A percentile compares a stretch with the other conserved stretches of the same genome.
These are phyloP conservation scores for Apis mellifera DNA, from an alignment of 1,140 invertebrate species.

Conservation along the genomic window DNA sequence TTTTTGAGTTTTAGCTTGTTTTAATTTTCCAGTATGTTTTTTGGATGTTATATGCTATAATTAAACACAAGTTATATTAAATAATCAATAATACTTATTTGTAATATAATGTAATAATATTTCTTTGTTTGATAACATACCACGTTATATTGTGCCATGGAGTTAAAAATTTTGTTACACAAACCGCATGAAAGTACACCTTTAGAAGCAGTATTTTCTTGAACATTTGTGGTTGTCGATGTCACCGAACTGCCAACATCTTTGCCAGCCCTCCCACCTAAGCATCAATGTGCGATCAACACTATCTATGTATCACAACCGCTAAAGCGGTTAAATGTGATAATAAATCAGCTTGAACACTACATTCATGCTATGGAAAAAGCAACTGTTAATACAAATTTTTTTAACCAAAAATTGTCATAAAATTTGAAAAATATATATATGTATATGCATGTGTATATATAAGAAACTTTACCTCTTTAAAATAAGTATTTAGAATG, in stretches of 20 bases:
- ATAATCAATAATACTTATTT: conserved; percentile 17
- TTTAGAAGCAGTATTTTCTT: conserved; percentile 48
- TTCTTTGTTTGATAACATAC: conserved; percentile 66
- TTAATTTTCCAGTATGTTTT: conserved; percentile 74
- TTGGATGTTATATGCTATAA: conserved; percentile 77
- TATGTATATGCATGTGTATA: conserved; percentile 7
- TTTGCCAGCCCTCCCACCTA: conserved; percentile 76
- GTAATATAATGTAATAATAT: neutral
- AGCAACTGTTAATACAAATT: conserved; percentile 62
- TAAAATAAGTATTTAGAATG: conserved; percentile 28
- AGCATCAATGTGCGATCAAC: conserved; percentile 81
- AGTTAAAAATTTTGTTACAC: conserved; percentile 80
- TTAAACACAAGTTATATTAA: conserved; percentile 56
- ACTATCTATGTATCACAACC: conserved; percentile 82
- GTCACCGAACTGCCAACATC: conserved; percentile 55
- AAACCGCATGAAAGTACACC: conserved; percentile 69
- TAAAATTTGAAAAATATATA: conserved; percentile 24
- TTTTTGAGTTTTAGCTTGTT: conserved; percentile 66
- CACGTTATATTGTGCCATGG: conserved; percentile 75
- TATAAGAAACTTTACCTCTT: conserved; percentile 15
- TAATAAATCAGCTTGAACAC: conserved; percentile 82
- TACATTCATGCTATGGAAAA: conserved; percentile 80
- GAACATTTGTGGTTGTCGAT: conserved; percentile 44
- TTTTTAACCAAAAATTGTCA: conserved; percentile 27
- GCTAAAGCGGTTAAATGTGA: conserved; percentile 75